phyloP scores from a whole-genome alignment of 2,888 invertebrate genomes.

The Drosophila prostipennis region DNA sequence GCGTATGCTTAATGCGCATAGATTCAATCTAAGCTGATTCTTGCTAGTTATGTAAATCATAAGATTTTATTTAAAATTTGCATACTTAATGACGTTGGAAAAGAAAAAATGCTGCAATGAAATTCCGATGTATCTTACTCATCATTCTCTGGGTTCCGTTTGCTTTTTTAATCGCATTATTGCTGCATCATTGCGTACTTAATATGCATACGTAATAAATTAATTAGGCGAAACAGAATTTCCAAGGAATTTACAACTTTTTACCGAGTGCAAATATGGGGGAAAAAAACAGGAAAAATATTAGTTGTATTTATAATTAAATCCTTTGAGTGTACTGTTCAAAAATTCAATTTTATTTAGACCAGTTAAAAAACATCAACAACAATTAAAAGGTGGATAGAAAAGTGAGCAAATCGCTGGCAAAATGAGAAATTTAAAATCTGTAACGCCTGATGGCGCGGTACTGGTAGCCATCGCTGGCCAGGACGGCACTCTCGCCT shows the following conservation, averaged over 20 bases:
- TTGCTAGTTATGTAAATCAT: not conserved
- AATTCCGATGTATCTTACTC: not conserved
- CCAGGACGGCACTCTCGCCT: conserved; percentile 62
- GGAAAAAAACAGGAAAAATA: no score
- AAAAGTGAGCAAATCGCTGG: conserved; percentile 25
- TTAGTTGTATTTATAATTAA: no score
- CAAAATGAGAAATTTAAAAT: conserved; percentile 58
- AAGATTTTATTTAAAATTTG: no score
- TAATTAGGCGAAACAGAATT: conserved; percentile 5
- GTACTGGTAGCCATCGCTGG: conserved; percentile 79
- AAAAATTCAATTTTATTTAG: conserved; percentile 21
- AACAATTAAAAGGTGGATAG: conserved; percentile 31
- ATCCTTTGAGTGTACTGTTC: not conserved
- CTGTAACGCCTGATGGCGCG: conserved; percentile 73
- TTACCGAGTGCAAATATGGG: not conserved
- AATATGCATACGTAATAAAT: conserved; percentile 24
- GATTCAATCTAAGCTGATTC: not conserved
- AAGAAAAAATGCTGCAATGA: conserved; percentile 2
- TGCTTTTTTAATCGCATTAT: conserved; percentile 14
- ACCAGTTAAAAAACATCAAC: conserved; percentile 39
- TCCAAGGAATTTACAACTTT: not conserved
- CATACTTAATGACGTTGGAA: not conserved
- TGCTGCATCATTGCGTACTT: conserved; percentile 7
- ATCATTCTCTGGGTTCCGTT: not conserved
- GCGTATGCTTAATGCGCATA: not conserved